Evolutionary conservation across 2,113 vertebrate species (phyloP), one percentile per base, ranked within the genome.

Genomic region (Nicator chloris): DNA sequence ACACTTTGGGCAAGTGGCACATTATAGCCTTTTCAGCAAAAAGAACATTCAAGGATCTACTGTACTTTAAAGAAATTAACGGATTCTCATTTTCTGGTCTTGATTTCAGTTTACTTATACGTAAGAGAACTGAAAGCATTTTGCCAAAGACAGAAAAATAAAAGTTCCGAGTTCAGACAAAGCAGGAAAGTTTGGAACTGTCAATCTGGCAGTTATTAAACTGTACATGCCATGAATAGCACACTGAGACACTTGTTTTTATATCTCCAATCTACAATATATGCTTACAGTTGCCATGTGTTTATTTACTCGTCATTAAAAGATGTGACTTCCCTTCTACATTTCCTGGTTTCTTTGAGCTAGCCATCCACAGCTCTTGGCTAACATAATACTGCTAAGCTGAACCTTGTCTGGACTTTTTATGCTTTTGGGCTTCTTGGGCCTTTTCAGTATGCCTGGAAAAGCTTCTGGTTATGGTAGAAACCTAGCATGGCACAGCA

Each of bases 231-330:
- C 27, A 65, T 23, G 17, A 60, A 44, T 81, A 42, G 61, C 35
- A 83, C 1, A 3, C 13, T 13, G 24, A 83, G 23, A 70, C 33
- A 56, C 27, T 61, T 69, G 45, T 11, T 66, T 63, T 35, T 56
- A 1, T 47, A 81, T 54, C 37, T 77, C 26, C 30, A 33, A 4
- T 44, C 45, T 44, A 50, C 42, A 85, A 1, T 63, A 92, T 35
- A 61, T 70, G 28, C 65, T 70, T 84, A 49, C 40, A 50, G 44
- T 27, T 42, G 40, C 13, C 39, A 73, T 0, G 0, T 33, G 0
- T 27, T 63, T 64, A 33, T 56, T 84, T 37, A 59, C 54, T 28
- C 1, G 1, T 42, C 16, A 61, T 24, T 47, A 26, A 20, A 45
- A 77, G 33, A 22, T 2, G 2, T 9, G 4, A 37, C 10, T 22